Evolutionary conservation across 2,113 vertebrate genomes (phyloP).

Genomic region (Aspidoscelis tigris): DNA sequence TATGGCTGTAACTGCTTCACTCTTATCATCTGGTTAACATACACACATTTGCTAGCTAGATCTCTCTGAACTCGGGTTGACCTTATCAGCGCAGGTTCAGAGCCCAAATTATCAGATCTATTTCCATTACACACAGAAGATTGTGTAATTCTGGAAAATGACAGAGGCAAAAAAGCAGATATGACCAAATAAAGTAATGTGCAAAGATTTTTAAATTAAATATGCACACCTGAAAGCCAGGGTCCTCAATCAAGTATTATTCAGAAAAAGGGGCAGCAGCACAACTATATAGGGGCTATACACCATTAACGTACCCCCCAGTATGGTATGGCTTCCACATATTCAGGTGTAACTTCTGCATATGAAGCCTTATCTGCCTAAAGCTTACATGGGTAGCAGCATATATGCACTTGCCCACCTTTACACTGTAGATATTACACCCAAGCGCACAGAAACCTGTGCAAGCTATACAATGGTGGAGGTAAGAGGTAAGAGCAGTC

Average conservation of each 20-base stretch:
- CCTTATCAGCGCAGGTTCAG: conserved; percentile 20
- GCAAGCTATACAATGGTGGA: neutral
- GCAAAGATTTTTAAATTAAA: neutral
- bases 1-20: neutral
- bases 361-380: neutral
- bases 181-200: neutral
- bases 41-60: conserved; percentile 34
- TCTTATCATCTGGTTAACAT: conserved; percentile 17
- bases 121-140: neutral
- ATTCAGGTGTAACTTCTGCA: neutral
- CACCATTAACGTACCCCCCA: neutral
- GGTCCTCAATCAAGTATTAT: neutral
- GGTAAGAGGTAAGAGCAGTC: neutral
- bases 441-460: neutral
- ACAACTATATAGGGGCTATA: neutral
- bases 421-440: neutral
- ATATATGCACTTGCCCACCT: neutral
- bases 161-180: neutral
- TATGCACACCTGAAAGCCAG: neutral
- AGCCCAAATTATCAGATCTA: conserved; percentile 9
- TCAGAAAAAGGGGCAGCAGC: neutral
- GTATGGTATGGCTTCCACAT: neutral
- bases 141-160: neutral
- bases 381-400: no score
- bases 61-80: conserved; percentile 20